Evolutionary conservation across 2,113 vertebrate species (phyloP).

Genomic region (Hassar affinis): DNA sequence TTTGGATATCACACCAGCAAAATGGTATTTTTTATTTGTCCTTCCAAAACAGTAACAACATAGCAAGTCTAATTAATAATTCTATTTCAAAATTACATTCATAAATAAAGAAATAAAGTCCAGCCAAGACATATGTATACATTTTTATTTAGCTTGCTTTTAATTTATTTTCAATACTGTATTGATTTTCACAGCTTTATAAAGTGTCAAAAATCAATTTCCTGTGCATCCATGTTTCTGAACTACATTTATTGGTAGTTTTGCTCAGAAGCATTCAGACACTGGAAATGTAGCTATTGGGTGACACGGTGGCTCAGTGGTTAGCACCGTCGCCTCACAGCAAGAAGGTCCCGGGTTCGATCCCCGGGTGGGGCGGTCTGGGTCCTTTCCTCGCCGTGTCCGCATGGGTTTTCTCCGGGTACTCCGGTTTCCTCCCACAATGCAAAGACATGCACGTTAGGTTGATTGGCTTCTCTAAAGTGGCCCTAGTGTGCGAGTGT

Average conservation of each 20-base stretch:
- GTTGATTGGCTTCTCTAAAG: too few relatives aligned
- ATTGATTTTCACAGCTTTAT: slow-evolving; percentile 2
- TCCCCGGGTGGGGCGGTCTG: too few relatives aligned
- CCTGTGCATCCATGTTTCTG: background rate
- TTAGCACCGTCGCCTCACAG: too few relatives aligned
- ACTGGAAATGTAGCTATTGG: background rate
- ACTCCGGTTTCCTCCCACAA: too few relatives aligned
- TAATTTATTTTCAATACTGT: background rate
- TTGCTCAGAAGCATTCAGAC: background rate
- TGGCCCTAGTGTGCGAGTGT: too few relatives aligned
- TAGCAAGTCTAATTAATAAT: background rate
- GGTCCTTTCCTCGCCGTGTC: too few relatives aligned
- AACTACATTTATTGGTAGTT: background rate
- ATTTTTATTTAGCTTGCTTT: background rate
- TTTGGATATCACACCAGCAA: background rate
- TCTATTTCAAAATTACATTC: background rate
- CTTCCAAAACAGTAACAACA: background rate
- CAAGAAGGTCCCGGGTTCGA: too few relatives aligned
- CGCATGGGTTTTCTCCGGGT: too few relatives aligned
- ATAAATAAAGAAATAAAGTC: background rate
- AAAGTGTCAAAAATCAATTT: background rate
- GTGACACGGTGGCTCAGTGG: too few relatives aligned
- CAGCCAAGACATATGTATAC: background rate
- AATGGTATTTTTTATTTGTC: background rate
- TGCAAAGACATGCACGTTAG: too few relatives aligned